Percentiles rank a stretch among this genome's conserved stretches.
phyloP scores from a whole-genome alignment of 2,797 vertebrate species.

The Ispidina lecontei region DNA sequence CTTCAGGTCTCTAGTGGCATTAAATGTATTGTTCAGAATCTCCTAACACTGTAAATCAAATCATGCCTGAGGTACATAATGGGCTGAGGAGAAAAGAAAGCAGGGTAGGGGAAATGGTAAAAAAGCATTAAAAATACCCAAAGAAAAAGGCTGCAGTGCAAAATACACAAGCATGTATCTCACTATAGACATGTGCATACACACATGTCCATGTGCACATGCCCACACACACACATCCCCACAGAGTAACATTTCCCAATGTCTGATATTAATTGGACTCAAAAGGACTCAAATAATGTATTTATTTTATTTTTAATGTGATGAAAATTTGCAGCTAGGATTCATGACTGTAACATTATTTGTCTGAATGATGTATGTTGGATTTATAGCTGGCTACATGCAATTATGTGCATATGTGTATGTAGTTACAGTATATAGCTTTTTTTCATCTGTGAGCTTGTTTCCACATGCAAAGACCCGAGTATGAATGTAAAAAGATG shows the following conservation, averaged over 20 bases:
- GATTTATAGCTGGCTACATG: not conserved
- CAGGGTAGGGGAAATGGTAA: not conserved
- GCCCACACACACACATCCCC: not conserved
- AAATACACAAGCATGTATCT: not conserved
- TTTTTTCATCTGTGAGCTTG: not conserved
- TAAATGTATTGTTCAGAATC: slow-evolving; percentile 38
- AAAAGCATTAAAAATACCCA: not conserved
- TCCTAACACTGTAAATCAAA: slow-evolving; percentile 27
- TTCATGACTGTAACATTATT: not conserved
- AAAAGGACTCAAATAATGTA: not conserved
- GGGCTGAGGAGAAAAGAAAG: not conserved
- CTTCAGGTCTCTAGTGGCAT: not conserved
- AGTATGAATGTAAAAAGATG: not conserved
- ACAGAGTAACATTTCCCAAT: not conserved
- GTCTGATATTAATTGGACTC: not conserved
- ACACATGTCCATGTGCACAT: not conserved
- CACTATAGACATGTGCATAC: not conserved
- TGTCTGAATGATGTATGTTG: not conserved
- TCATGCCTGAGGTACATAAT: not conserved
- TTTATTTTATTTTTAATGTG: too few relatives aligned
- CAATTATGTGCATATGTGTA: not conserved
- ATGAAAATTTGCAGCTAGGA: not conserved
- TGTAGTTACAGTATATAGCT: not conserved
- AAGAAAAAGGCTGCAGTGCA: not conserved
- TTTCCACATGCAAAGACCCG: not conserved